Evolutionary conservation across 2,888 invertebrate species (phyloP).

Genomic region (Nipponacmea schrenckii): DNA sequence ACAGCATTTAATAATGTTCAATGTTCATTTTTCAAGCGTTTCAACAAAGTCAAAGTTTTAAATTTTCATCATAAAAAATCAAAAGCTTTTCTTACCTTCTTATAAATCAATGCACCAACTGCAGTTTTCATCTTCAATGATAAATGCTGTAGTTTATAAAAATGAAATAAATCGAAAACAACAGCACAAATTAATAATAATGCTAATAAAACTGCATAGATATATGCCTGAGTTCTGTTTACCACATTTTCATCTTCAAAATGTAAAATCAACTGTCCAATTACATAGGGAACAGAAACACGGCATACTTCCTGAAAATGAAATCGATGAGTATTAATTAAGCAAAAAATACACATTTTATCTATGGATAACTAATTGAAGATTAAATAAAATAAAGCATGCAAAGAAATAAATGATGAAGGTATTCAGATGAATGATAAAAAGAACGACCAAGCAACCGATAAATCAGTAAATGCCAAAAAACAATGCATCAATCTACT

Average conservation of each 20-base stretch:
- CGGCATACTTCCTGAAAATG: slow-evolving; percentile 49
- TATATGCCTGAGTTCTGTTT: slow-evolving; percentile 30
- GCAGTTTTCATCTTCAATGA: slow-evolving; percentile 39
- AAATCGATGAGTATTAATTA: background rate
- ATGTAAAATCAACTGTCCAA: slow-evolving; percentile 66
- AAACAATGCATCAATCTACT: too few species aligned
- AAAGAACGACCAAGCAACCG: background rate
- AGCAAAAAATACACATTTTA: too few species aligned
- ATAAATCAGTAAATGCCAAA: too few species aligned
- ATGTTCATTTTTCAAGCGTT: too few species aligned
- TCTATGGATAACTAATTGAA: background rate
- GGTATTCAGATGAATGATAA: background rate
- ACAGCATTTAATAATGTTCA: slow-evolving; percentile 1
- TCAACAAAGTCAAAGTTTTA: too few species aligned
- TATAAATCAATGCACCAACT: slow-evolving; percentile 35
- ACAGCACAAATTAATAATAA: slow-evolving; percentile 24
- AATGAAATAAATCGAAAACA: slow-evolving; percentile 27
- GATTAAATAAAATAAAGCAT: background rate
- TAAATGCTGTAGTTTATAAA: slow-evolving; percentile 32
- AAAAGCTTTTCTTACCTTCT: slow-evolving; percentile 23
- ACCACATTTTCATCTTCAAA: slow-evolving; percentile 45
- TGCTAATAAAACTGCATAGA: slow-evolving; percentile 29
- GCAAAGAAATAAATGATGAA: background rate
- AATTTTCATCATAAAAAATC: too few species aligned
- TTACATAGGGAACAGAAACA: slow-evolving; percentile 65